Conservation (phyloP, 2,113 vertebrate species). For the Xiphorhynchus elegans region DNA sequence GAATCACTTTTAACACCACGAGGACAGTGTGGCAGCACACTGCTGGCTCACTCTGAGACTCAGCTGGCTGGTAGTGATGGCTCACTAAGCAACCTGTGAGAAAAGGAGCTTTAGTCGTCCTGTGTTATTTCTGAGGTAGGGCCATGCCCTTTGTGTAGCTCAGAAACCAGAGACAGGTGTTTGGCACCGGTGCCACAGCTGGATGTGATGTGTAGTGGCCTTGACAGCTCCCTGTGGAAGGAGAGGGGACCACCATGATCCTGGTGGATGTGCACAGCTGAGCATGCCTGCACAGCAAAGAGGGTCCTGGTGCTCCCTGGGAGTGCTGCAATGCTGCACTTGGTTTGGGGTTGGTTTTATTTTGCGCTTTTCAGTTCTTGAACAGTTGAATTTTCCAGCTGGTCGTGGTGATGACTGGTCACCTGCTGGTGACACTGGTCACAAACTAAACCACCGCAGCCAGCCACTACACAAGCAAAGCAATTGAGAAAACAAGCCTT, state of each 20-base stretch:
- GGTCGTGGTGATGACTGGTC: not conserved
- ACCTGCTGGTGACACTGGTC: too few species aligned
- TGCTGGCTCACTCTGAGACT: not conserved
- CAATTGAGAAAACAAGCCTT: not conserved
- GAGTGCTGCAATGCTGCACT: not conserved
- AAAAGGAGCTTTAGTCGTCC: not conserved
- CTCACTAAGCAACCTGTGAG: not conserved
- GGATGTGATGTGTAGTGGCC: not conserved
- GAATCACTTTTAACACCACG: not conserved
- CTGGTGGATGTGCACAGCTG: not conserved
- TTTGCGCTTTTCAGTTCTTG: not conserved
- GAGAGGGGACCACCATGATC: not conserved
- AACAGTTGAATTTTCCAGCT: not conserved
- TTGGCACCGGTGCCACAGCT: not conserved
- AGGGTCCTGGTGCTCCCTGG: not conserved
- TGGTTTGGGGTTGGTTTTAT: not conserved
- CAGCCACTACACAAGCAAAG: not conserved
- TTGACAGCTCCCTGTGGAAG: fast-evolving
- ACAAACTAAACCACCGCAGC: too few species aligned
- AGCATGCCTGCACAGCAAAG: fast-evolving
- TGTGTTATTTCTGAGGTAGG: not conserved
- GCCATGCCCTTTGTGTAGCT: not conserved
- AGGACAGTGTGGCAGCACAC: not conserved
- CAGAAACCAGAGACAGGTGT: not conserved
- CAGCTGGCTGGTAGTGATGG: not conserved